A percentile compares a stretch with the other conserved stretches of the same genome.
Evolutionary conservation across 2,888 invertebrate genomes (phyloP).

Genomic region (Agrotis clavis): DNA sequence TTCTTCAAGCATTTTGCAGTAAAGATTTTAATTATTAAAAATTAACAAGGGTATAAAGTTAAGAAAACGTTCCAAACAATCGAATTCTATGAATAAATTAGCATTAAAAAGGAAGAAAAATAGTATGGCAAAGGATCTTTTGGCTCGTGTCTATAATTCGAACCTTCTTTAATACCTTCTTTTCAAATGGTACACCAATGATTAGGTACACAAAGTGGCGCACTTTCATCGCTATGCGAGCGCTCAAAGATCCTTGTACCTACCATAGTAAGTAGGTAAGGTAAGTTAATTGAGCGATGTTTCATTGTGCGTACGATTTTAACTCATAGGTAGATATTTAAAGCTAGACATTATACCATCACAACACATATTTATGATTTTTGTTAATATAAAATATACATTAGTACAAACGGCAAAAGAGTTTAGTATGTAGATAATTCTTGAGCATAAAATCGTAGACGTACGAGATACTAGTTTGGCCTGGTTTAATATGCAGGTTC

Average conservation of each 20-base stretch:
- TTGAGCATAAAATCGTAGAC: background rate
- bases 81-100: background rate
- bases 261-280: background rate
- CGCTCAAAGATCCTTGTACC: background rate
- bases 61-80: background rate
- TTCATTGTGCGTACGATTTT: constrained; percentile 51
- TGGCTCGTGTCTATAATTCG: background rate
- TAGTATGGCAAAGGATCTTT: background rate
- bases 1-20: background rate
- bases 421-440: constrained; percentile 18
- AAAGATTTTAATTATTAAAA: background rate
- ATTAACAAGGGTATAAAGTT: background rate
- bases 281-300: constrained; percentile 37
- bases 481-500: too few species aligned
- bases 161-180: background rate
- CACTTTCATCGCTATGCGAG: background rate
- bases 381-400: constrained; percentile 44
- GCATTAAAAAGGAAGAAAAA: constrained; percentile 14
- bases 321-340: constrained; percentile 70
- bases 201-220: background rate
- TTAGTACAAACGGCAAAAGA: constrained; percentile 38
- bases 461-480: too few species aligned
- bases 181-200: background rate
- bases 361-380: constrained; percentile 79
- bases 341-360: constrained; percentile 78